Base-by-base conservation (phyloP, 2,113 vertebrate genomes). In the Raja brachyura region DNA sequence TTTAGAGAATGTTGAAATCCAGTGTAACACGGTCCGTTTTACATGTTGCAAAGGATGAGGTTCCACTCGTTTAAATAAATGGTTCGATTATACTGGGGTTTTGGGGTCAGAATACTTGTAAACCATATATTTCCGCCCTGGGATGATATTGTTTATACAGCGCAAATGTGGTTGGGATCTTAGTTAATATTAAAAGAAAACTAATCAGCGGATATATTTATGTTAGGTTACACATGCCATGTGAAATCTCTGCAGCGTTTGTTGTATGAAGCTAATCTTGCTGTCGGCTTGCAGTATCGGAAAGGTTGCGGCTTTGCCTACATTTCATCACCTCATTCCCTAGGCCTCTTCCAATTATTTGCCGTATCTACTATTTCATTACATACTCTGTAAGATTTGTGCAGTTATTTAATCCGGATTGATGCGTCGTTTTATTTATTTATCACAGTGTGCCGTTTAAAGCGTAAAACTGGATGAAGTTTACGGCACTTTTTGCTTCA, bases 311-410 rank as follows among this genome's bases (percentile, higher is more conserved):
- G 13, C 83, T 18, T 28, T 88, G 83, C 83, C 81, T 88, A 59
- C 4, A 88, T 59, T 85, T n/a, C 54, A n/a, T 56, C 3, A 56
- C 48, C 25, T 25, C 22, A 4, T 63, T 86, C 5, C 59, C n/a
- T 63, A 63, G 59, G 83, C 83, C 83, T 86, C 25, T n/a, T 66
- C 28, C 63, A 63, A 88, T 63, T 63, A 88, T 88, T 61, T n/a
- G 31, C 56, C 13, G 56, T 8, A 0, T 11, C 83, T n/a, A 86
- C 83, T 18, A 63, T 61, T 59, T 28, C 5, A 54, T 78, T 39
- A 13, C 76, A 33, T 81, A 22, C 48, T 83, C 54, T 85, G 54
- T 61, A 59, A 22, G 9, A 11, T 83, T 56, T 83, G 20, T 85
- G 81, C 1, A 5, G 18, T 66, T 31, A 3, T 66, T 8, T n/a